Evolutionary conservation across 1,140 invertebrate genomes (phyloP), one percentile per base, ranked within the genome.

Genomic region (Magallana gigas): DNA sequence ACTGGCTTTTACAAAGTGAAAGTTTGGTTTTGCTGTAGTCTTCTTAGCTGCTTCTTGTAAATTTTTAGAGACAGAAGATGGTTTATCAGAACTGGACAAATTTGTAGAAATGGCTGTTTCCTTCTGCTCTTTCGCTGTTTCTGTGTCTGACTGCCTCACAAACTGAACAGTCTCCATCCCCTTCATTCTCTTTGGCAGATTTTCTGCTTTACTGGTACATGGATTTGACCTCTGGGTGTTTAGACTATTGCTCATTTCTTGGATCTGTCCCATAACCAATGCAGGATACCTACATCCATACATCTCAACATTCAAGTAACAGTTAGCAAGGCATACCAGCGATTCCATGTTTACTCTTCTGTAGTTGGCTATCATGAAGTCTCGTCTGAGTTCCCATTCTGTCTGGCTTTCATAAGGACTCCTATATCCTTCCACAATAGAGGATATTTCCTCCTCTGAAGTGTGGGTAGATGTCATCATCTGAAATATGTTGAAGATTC

Each of bases 241-340:
- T 6, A 90, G 14, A 29, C 57, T 82, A 29, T 11, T 59, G 0
- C 62, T 71, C 57, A 89, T 23, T 23, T 87, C 80, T n/a, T 81
- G 83, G 5, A 91, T 23, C 57, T 90, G 76, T 59, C 59, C 84
- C 98, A 98, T 98, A 0, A 97, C 97, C 90, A 97, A 96, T 64
- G 95, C 92, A 29, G 97, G 97, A 95, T 98, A 98, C 91, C 96
- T 96, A 95, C 97, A 98, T 82, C 97, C 97, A 91, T 98, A 95
- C 84, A 97, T 96, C 93, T 98, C 97, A 64, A 97, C 95, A 93
- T 98, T 98, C 0, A 96, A 96, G 92, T 98, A 98, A 7, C 97
- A 97, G 95, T 97, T 96, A 9, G 97, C 97, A 83, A 98, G 95
- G 94, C 97, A 98, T 36, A 98, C 95, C 14, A 98, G 94, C 89